Evolutionary conservation across 2,797 vertebrate genomes (phyloP), one percentile per base, ranked within the genome.

Genomic region (Schizopygopsis pylzovi): DNA sequence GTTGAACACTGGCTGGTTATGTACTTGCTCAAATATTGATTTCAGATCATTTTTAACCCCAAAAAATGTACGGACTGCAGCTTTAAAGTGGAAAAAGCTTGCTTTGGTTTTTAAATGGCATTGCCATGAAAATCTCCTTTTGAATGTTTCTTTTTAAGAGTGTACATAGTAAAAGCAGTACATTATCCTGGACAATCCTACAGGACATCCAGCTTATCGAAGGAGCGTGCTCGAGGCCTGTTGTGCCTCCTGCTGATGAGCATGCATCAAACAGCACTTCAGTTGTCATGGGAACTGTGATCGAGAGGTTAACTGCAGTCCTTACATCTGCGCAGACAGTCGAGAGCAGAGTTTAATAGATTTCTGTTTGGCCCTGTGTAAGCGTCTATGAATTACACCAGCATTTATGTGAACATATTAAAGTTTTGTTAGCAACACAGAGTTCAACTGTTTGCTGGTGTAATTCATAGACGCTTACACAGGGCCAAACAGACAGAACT

Each of bases 241-340:
- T 20, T 82, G 10, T 72, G 22, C n/a, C 52, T 73, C 18, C 18
- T 47, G 18, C 2, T 7, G 12, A 83, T 63, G 37, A 61, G 25
- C 18, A 22, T 47, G n/a, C 20, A 37, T 16, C 54, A 75, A 73
- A 75, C 81, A 49, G 43, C 41, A 33, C 70, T 63, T 75, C 54
- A n/a, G 41, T 49, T 75, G 81, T 75, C 70, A 75, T 75, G 43
- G 70, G 25, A 75, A 75, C 56, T 45, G 18, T 6, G 7, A 37
- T 83, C 41, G 49, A 61, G 71, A 63, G 81, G 54, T 75, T 75
- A 75, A 63, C 13, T 37, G 20, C 41, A 63, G 56, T 45, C 52
- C 12, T 72, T 28, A 59, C 43, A 65, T 83, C 20, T 61, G 33
- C 54, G 45, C 37, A 1, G 39, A 33, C 39, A 72, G 80, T 59